These are phyloP conservation scores for Zhengitettix transpicula DNA, from an alignment of 2,888 invertebrate genomes.

Conservation along the genomic window DNA sequence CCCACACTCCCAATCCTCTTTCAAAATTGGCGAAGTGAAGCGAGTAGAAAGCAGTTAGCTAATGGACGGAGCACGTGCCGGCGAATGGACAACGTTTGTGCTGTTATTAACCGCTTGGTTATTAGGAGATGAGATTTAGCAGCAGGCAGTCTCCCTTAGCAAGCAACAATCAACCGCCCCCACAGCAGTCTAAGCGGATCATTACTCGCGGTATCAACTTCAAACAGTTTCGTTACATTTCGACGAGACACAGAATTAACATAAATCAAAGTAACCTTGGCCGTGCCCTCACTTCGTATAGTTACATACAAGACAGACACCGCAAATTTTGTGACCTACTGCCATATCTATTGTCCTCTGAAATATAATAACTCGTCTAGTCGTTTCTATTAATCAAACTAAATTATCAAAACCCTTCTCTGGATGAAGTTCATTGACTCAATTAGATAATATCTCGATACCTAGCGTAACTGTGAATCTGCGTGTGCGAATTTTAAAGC, in stretches of 20 bases:
- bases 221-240: neutral
- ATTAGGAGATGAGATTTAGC: neutral
- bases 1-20: too few species aligned
- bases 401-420: too few species aligned
- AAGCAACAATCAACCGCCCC: neutral
- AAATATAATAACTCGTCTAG: too few species aligned
- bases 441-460: too few species aligned
- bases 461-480: too few species aligned
- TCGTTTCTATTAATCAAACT: too few species aligned
- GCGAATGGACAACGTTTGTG: neutral
- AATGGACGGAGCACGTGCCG: neutral
- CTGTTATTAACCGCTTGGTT: neutral
- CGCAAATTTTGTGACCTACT: too few species aligned
- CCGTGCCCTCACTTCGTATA: neutral
- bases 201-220: neutral
- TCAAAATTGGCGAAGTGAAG: neutral
- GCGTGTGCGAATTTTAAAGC: too few species aligned
- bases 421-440: too few species aligned
- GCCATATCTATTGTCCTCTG: too few species aligned
- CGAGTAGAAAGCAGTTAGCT: neutral
- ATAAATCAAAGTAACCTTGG: neutral
- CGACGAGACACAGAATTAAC: neutral
- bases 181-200: neutral
- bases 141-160: neutral
- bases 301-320: too few species aligned